These are phyloP conservation scores for Tachina lurida DNA, from an alignment of 2,888 invertebrate genomes.

Conservation along the genomic window DNA sequence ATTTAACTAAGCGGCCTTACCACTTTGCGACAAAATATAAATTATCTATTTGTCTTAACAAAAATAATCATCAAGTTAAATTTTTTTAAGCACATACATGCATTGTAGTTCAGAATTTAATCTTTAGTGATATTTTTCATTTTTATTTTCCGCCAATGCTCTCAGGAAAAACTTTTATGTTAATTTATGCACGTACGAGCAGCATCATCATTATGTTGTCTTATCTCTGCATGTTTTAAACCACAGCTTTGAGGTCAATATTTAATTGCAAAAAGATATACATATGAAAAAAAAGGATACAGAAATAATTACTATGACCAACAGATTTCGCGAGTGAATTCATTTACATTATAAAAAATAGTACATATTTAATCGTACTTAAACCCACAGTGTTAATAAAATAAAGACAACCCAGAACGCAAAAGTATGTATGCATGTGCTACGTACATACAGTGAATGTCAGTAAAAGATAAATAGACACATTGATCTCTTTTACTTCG, in stretches of 20 bases:
- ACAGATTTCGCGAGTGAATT: not conserved
- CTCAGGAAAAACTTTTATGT: not conserved
- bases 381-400: not conserved
- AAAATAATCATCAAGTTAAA: not conserved
- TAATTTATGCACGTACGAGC: not conserved
- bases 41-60: too few relatives aligned
- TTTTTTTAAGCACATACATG: not conserved
- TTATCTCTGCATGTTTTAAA: not conserved
- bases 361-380: not conserved
- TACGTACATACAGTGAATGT: too few relatives aligned
- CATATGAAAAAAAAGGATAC: not conserved
- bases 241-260: not conserved
- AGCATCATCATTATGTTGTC: not conserved
- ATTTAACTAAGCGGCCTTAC: too few relatives aligned
- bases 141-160: not conserved
- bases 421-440: too few relatives aligned
- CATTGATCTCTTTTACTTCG: too few relatives aligned
- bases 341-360: conserved; percentile 3
- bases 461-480: too few relatives aligned
- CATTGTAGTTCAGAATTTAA: not conserved
- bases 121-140: not conserved
- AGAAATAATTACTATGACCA: not conserved
- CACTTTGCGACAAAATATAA: not conserved
- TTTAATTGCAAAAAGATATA: not conserved
- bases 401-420: not conserved